A percentile compares a stretch with the other conserved stretches of the same genome.
Conservation (phyloP, 2,113 vertebrate species). For the Nothoprocta perdicaria region DNA sequence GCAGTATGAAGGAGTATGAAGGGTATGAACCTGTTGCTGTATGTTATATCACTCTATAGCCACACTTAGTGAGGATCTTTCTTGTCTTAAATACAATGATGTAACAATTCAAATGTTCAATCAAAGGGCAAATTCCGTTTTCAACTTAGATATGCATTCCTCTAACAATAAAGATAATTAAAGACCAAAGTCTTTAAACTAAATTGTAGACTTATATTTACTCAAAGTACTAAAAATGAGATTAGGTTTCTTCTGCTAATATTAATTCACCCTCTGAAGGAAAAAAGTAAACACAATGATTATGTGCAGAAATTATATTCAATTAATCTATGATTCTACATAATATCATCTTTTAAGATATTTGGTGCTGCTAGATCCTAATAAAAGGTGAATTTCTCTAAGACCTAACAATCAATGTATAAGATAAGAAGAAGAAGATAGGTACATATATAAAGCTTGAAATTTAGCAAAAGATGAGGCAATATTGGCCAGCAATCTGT, state of each 20-base stretch:
- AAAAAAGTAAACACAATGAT: not conserved
- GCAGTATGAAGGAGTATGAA: not conserved
- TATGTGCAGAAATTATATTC: not conserved
- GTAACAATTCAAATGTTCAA: not conserved
- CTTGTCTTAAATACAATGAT: not conserved
- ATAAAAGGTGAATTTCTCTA: not conserved
- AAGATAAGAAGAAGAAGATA: not conserved
- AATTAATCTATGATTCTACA: not conserved
- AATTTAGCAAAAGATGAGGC: not conserved
- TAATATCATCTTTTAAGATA: not conserved
- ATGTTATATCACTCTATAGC: not conserved
- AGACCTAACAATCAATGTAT: not conserved
- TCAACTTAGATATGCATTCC: not conserved
- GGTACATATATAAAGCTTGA: not conserved
- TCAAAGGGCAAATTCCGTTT: not conserved
- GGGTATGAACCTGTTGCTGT: not conserved
- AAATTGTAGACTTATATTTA: fast-evolving
- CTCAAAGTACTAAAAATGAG: not conserved
- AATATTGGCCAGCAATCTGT: not conserved
- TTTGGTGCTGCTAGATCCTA: not conserved
- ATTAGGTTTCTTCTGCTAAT: not conserved
- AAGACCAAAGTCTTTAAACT: not conserved
- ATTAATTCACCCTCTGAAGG: not conserved
- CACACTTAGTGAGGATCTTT: not conserved
- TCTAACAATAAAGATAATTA: not conserved